Evolutionary conservation across 2,113 vertebrate species (phyloP), one percentile per base, ranked within the genome.

Genomic region (Motacilla tschutschensis): DNA sequence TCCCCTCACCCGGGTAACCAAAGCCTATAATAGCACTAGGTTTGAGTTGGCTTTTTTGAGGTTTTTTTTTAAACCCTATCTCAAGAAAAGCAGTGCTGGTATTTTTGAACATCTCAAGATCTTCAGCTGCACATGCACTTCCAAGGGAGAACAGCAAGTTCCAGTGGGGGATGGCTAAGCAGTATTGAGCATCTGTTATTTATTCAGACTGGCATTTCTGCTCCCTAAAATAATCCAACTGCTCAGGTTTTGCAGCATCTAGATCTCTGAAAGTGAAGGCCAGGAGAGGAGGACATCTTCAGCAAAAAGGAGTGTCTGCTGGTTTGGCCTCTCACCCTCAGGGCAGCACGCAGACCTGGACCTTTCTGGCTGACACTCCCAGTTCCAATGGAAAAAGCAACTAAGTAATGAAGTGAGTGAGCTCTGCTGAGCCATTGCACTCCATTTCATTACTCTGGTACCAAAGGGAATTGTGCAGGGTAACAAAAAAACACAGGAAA

Each of bases 361-460:
- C 50, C 33, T 35, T 76, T 66, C 35, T 22, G 51, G 29, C 40
- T 17, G 28, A 66, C 40, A 33, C 3, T 40, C 25, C 11, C 47
- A 63, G 24, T 14, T 48, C 31, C 35, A 25, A 18, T 3, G 16
- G 44, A 25, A 73, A 86, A 70, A 75, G 17, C 35, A 71, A 19
- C 20, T 47, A 36, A 76, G 26, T 43, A 91, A 91, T 17, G 44
- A 88, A 79, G 22, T 0, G 1, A 79, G 22, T 0, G 1, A 76
- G 41, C 28, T 60, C 82, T 46, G 29, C n/a, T 76, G 11, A 66
- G 35, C 55, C 59, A 10, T 38, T 17, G 35, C 20, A 43, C 18
- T 69, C 64, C 51, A 46, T 11, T 26, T 88, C 72, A 57, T 91
- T 93, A 85, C 73, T 83, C 85, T 76, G n/a, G 4, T 5, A 38